phyloP scores from a whole-genome alignment of 2,113 vertebrate genomes.

The Perca schrenkii region DNA sequence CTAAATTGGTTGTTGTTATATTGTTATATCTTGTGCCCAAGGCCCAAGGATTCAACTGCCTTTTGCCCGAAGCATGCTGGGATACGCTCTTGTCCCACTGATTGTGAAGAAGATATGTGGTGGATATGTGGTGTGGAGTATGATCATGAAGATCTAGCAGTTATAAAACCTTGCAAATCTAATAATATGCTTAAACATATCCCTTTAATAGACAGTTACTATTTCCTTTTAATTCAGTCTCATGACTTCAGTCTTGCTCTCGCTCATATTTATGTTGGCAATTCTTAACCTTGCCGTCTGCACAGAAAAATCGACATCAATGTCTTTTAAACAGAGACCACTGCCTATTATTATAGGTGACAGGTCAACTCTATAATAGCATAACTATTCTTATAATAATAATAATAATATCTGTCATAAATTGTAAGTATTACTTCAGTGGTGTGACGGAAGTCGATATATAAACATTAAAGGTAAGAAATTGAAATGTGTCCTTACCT shows the following conservation, averaged over 20 bases:
- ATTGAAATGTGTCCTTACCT: conserved; percentile 40
- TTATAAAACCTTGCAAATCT: background rate
- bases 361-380: background rate
- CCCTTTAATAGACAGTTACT: too few species aligned
- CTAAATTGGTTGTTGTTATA: background rate
- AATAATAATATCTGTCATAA: conserved; percentile 9
- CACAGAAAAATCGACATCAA: background rate
- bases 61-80: background rate
- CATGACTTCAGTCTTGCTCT: background rate
- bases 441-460: conserved; percentile 53
- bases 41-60: background rate
- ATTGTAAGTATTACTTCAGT: conserved; percentile 14
- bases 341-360: background rate
- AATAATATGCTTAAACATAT: too few species aligned
- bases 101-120: background rate
- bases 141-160: background rate
- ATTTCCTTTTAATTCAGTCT: background rate
- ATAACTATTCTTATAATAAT: background rate
- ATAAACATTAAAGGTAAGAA: background rate
- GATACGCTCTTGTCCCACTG: background rate
- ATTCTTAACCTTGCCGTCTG: background rate
- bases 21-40: background rate
- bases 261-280: background rate
- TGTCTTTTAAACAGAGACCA: background rate
- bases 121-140: background rate